These are phyloP conservation scores for Pygmarrhopalites habei DNA, from an alignment of 1,140 invertebrate species.

Conservation along the genomic window DNA sequence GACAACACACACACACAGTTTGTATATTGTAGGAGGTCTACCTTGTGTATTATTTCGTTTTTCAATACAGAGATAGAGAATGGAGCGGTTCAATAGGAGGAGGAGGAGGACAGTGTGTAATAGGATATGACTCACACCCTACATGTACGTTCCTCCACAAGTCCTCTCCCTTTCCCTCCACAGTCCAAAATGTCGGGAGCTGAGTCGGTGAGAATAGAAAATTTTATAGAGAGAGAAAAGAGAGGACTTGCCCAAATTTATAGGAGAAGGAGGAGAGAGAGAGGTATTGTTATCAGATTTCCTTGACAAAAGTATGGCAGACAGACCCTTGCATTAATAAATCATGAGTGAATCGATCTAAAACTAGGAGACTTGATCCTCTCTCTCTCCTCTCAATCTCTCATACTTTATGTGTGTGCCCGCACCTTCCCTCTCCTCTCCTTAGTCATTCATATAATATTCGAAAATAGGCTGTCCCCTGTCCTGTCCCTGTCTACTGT, in stretches of 20 bases:
- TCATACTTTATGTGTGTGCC: too few relatives aligned
- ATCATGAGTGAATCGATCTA: constrained; percentile 38
- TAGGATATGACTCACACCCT: background rate
- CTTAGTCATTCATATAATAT: too few relatives aligned
- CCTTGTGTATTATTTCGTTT: too few relatives aligned
- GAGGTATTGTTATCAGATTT: constrained; percentile 39
- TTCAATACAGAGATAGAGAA: too few relatives aligned
- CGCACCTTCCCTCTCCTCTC: constrained; percentile 4
- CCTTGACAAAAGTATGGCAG: constrained; percentile 30
- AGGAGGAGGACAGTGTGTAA: background rate
- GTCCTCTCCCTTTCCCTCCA: too few relatives aligned
- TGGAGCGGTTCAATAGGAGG: constrained; percentile 5
- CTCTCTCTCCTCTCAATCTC: background rate
- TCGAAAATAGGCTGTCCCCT: too few relatives aligned
- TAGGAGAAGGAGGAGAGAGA: constrained; percentile 18
- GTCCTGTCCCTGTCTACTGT: too few relatives aligned
- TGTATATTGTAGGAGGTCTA: too few relatives aligned
- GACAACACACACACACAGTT: too few relatives aligned
- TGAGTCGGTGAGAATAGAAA: background rate
- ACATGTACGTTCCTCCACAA: too few relatives aligned
- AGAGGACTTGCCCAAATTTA: background rate
- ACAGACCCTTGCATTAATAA: constrained; percentile 39
- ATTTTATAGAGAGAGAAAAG: background rate
- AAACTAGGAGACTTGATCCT: constrained; percentile 4
- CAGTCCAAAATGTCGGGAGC: too few relatives aligned